These are phyloP conservation scores for Stictonetta naevosa DNA, from an alignment of 2,113 vertebrate species.

Conservation along the genomic window DNA sequence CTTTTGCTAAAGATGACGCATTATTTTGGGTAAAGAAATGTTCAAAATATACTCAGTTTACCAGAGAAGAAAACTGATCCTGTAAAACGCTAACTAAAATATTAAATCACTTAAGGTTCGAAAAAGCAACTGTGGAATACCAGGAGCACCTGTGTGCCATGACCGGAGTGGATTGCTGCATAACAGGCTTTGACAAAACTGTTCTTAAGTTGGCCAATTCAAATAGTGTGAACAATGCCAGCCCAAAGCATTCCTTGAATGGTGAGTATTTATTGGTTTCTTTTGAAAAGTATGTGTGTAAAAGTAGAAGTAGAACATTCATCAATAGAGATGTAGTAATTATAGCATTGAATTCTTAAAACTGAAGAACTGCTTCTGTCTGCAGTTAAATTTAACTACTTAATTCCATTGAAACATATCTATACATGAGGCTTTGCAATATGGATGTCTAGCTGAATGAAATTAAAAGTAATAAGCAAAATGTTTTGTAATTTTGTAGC, in stretches of 20 bases:
- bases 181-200: conserved; percentile 86
- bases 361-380: not conserved
- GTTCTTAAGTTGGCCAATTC: conserved; percentile 86
- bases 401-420: not conserved
- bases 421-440: not conserved
- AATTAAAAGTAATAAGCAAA: not conserved
- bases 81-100: conserved; percentile 31
- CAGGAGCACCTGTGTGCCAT: conserved; percentile 94
- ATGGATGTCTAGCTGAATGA: not conserved
- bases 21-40: not conserved
- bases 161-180: conserved; percentile 92
- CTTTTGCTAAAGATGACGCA: not conserved
- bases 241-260: conserved; percentile 91
- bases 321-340: rapidly evolving
- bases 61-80: not conserved
- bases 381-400: not conserved
- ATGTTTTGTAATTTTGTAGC: not conserved
- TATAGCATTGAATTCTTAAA: not conserved
- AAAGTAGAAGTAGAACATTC: not conserved
- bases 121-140: conserved; percentile 94
- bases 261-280: conserved; percentile 75
- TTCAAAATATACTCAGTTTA: not conserved
- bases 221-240: conserved; percentile 81
- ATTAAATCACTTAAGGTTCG: conserved; percentile 83
- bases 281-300: not conserved